Conservation (phyloP, 2,113 vertebrate species). For the Polypterus senegalus region DNA sequence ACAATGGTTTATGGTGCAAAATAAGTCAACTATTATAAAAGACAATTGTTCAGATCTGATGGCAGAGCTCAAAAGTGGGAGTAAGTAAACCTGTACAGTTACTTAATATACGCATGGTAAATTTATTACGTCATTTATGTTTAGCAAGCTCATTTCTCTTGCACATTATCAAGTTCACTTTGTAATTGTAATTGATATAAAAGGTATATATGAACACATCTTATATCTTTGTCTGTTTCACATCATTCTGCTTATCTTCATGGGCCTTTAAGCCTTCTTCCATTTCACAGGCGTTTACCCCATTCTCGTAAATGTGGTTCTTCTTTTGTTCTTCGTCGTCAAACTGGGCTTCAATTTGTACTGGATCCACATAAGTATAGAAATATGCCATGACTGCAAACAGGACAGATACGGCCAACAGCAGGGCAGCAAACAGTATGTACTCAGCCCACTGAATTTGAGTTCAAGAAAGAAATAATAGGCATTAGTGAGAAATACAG, state of each 20-base stretch:
- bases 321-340: slow-evolving; percentile 35
- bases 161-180: too few relatives aligned
- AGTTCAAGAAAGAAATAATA: slow-evolving; percentile 1
- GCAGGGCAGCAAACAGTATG: slow-evolving; percentile 71
- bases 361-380: slow-evolving; percentile 79
- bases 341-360: slow-evolving; percentile 68
- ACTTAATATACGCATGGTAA: too few relatives aligned
- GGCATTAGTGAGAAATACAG: too few relatives aligned
- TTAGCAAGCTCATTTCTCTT: too few relatives aligned
- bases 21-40: too few relatives aligned
- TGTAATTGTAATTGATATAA: too few relatives aligned
- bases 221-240: slow-evolving; percentile 47
- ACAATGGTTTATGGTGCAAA: too few relatives aligned
- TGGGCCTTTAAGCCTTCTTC: slow-evolving; percentile 11
- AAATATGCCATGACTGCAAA: slow-evolving; percentile 82
- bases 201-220: too few relatives aligned
- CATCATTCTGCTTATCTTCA: slow-evolving; percentile 8
- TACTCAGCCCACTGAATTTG: slow-evolving; percentile 78
- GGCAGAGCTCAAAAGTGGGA: too few relatives aligned
- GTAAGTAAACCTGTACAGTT: too few relatives aligned
- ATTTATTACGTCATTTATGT: too few relatives aligned
- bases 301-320: slow-evolving; percentile 16
- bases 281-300: slow-evolving; percentile 9
- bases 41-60: too few relatives aligned
- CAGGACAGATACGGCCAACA: slow-evolving; percentile 68